phyloP scores from a whole-genome alignment of 2,888 invertebrate species.

The Plebejus argus region DNA sequence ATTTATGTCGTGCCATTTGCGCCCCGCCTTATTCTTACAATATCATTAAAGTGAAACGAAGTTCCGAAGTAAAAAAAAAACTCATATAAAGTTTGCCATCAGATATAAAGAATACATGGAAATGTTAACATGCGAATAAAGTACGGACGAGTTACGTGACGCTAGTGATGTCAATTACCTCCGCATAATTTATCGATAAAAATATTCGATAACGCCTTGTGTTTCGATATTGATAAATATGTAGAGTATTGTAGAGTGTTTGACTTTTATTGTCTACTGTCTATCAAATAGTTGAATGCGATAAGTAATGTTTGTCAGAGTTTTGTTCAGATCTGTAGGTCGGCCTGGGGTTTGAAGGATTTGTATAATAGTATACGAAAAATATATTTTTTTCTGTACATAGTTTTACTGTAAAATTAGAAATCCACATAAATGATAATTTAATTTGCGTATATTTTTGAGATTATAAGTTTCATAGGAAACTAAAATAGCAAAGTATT shows the following conservation, averaged over 20 bases:
- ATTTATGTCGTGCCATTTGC: neutral
- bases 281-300: neutral
- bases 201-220: neutral
- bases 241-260: neutral
- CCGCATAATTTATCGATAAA: slow-evolving; percentile 20
- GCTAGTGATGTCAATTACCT: slow-evolving; percentile 26
- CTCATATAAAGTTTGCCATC: slow-evolving; percentile 30
- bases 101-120: slow-evolving; percentile 24
- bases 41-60: slow-evolving; percentile 28
- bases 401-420: too few relatives aligned
- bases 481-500: too few relatives aligned
- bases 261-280: neutral
- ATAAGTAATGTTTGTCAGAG: neutral
- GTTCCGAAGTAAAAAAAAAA: slow-evolving; percentile 29
- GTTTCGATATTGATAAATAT: slow-evolving; percentile 10
- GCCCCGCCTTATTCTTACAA: slow-evolving; percentile 2
- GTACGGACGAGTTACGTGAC: slow-evolving; percentile 24
- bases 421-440: too few relatives aligned
- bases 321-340: neutral
- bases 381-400: neutral
- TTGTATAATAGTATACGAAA: neutral
- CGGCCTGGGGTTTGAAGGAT: neutral
- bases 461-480: too few relatives aligned
- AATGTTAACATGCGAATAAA: slow-evolving; percentile 31
- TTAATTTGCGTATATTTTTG: too few relatives aligned